Conservation (phyloP, 2,113 vertebrate species). For the Reinhardtius hippoglossoides region DNA sequence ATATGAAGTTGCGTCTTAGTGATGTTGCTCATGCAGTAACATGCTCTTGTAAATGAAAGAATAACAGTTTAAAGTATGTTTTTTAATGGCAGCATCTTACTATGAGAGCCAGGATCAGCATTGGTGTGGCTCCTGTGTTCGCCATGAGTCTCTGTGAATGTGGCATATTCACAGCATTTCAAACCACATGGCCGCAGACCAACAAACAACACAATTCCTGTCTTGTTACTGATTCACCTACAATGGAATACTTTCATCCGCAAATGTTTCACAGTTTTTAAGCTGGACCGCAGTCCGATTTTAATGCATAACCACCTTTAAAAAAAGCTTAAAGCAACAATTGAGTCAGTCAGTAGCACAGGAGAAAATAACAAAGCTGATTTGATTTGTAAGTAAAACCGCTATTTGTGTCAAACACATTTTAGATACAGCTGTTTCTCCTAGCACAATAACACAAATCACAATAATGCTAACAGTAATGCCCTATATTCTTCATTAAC, state of each 20-base stretch:
- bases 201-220: conserved; percentile 32
- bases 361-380: background rate
- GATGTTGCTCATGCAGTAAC: background rate
- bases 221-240: conserved; percentile 62
- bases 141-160: conserved; percentile 59
- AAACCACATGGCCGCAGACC: conserved; percentile 24
- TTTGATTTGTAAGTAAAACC: conserved; percentile 9
- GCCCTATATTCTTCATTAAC: background rate
- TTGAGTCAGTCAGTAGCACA: background rate
- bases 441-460: too few relatives aligned
- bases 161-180: conserved; percentile 36
- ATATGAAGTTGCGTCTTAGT: background rate
- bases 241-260: conserved; percentile 25
- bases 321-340: background rate
- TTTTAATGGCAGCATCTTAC: conserved; percentile 50
- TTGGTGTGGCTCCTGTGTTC: conserved; percentile 16
- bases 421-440: too few relatives aligned
- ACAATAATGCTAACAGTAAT: background rate
- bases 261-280: conserved; percentile 12
- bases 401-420: too few relatives aligned
- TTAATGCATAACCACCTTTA: background rate
- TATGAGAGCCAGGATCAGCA: conserved; percentile 40
- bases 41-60: background rate
- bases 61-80: too few relatives aligned
- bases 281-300: background rate